These are phyloP conservation scores for Drosophila rhopaloa DNA, from an alignment of 1,140 invertebrate species.

Conservation along the genomic window DNA sequence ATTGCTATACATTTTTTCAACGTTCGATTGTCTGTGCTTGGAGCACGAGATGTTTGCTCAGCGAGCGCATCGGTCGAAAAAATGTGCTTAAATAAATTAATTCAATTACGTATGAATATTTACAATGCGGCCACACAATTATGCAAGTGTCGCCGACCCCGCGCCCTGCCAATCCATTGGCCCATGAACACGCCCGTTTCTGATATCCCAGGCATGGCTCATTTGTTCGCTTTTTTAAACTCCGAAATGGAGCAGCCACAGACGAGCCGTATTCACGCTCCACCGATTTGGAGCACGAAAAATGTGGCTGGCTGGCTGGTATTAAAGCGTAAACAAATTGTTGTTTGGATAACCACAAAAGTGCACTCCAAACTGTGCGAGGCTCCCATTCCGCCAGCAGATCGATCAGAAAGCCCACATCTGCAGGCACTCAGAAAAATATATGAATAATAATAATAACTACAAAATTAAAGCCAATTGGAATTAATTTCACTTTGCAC, in stretches of 20 bases:
- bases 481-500: not conserved
- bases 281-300: slow-evolving; percentile 63
- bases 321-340: slow-evolving; percentile 62
- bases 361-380: slow-evolving; percentile 56
- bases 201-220: slow-evolving; percentile 53
- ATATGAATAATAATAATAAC: not conserved
- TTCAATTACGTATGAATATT: slow-evolving; percentile 79
- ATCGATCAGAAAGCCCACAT: slow-evolving; percentile 29
- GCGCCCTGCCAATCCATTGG: slow-evolving; percentile 16
- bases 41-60: slow-evolving; percentile 38
- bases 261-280: slow-evolving; percentile 57
- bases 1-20: slow-evolving; percentile 16
- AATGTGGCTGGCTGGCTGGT: slow-evolving; percentile 51
- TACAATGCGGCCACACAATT: slow-evolving; percentile 72
- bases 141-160: slow-evolving; percentile 69
- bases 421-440: slow-evolving; percentile 14
- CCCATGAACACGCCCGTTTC: slow-evolving; percentile 3
- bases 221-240: slow-evolving; percentile 53
- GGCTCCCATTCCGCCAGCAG: slow-evolving; percentile 10
- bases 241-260: slow-evolving; percentile 55
- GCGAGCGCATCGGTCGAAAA: slow-evolving; percentile 35
- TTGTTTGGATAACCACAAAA: slow-evolving; percentile 56
- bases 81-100: slow-evolving; percentile 70
- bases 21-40: slow-evolving; percentile 42
- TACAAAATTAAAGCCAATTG: too few relatives aligned